Evolutionary conservation across 2,113 vertebrate genomes (phyloP).

Genomic region (Macaca nemestrina): DNA sequence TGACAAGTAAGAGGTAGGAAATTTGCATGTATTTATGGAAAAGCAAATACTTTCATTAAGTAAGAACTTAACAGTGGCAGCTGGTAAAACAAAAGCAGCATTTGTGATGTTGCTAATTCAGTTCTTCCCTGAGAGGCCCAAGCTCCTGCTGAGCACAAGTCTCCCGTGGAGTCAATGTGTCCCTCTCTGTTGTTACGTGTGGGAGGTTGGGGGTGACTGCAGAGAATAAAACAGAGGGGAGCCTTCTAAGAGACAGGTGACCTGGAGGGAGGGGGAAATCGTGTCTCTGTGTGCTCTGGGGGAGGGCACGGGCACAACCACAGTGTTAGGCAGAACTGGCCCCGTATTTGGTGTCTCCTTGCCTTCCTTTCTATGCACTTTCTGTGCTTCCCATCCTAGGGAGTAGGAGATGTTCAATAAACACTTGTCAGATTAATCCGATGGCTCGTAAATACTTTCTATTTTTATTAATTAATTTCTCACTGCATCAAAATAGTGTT

Average conservation of each 20-base stretch:
- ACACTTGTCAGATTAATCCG: background rate
- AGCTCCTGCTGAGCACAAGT: background rate
- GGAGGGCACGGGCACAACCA: background rate
- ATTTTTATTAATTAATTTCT: conserved; percentile 15
- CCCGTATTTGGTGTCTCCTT: background rate
- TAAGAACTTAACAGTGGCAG: background rate
- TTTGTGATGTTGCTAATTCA: background rate
- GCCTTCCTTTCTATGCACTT: background rate
- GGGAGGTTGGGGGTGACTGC: background rate
- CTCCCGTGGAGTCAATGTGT: background rate
- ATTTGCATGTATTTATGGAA: conserved; percentile 30
- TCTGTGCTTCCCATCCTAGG: background rate
- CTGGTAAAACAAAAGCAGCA: background rate
- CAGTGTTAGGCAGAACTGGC: accelerated
- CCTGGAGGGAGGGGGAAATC: background rate
- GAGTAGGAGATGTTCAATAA: background rate
- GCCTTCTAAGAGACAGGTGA: background rate
- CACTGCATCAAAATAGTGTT: background rate
- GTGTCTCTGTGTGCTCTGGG: background rate
- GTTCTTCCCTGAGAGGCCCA: background rate
- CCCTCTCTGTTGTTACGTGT: background rate
- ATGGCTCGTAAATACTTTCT: background rate
- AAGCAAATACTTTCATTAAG: conserved; percentile 48
- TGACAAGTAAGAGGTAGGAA: background rate
- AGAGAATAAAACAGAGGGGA: background rate